A percentile compares a stretch with the other conserved stretches of the same genome.
Conservation (phyloP, 2,113 vertebrate genomes). For the Mugil cephalus region DNA sequence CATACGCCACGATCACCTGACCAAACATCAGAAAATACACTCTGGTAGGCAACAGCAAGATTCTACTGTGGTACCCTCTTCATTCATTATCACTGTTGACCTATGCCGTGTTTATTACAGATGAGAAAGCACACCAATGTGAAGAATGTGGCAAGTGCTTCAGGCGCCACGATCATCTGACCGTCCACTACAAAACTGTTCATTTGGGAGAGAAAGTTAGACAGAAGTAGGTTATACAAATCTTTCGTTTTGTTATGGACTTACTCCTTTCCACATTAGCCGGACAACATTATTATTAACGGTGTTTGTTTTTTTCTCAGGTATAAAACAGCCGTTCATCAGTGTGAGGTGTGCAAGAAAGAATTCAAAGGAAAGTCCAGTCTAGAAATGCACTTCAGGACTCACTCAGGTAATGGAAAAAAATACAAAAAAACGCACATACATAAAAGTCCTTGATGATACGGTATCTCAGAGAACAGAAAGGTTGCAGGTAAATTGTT, state of each 20-base stretch:
- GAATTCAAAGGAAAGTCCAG: conserved; percentile 99
- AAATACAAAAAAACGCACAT: not conserved
- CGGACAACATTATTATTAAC: not conserved
- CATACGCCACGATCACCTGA: conserved; percentile 97
- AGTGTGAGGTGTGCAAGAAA: conserved; percentile 99
- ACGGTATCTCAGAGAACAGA: not conserved
- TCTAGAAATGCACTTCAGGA: conserved; percentile 98
- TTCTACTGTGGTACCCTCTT: not conserved
- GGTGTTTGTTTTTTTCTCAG: conserved; percentile 74
- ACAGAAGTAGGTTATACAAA: conserved; percentile 90
- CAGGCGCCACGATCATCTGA: conserved; percentile 95
- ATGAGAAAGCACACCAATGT: conserved; percentile 98
- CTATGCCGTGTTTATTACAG: conserved; percentile 68
- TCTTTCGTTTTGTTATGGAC: accelerated
- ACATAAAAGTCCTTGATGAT: not conserved
- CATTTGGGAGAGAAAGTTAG: conserved; percentile 98
- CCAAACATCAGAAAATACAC: conserved; percentile 98
- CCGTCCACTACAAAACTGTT: conserved; percentile 96
- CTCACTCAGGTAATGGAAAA: conserved; percentile 93
- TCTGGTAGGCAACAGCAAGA: conserved; percentile 85
- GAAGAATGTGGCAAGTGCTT: conserved; percentile 99
- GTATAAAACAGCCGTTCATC: conserved; percentile 97
- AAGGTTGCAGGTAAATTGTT: not conserved
- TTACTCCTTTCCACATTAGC: not conserved
- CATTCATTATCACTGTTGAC: not conserved